A percentile compares a stretch with the other conserved stretches of the same genome.
Evolutionary conservation across 2,888 invertebrate species (phyloP).

Genomic region (Adelphocoris suturalis): DNA sequence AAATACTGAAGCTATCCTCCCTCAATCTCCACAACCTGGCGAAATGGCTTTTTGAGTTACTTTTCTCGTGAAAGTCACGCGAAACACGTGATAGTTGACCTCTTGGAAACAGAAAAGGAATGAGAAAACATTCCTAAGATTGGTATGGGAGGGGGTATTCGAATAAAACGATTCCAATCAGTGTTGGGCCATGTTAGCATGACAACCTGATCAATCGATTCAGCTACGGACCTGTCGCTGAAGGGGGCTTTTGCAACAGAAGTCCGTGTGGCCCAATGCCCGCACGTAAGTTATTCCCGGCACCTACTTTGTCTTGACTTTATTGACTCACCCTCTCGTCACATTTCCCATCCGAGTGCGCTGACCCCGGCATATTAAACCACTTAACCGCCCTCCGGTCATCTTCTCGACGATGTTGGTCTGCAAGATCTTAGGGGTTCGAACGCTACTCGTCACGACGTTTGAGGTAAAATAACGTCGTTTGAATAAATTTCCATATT

Average conservation of each 20-base stretch:
- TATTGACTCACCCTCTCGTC: neutral
- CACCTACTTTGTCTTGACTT: conserved; percentile 8
- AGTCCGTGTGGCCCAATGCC: neutral
- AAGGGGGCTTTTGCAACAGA: neutral
- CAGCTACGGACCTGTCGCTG: conserved; percentile 52
- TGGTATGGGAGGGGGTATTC: neutral
- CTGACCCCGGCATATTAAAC: conserved; percentile 10
- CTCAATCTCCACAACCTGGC: neutral
- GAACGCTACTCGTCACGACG: conserved; percentile 77
- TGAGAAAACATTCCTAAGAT: neutral
- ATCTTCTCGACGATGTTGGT: conserved; percentile 78
- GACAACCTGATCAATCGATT: conserved; percentile 69
- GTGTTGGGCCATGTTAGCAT: conserved; percentile 55
- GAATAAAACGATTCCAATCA: conserved; percentile 40
- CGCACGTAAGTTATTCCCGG: neutral
- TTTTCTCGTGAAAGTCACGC: neutral
- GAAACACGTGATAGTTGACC: neutral
- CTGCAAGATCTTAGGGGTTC: conserved; percentile 79
- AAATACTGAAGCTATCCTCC: neutral
- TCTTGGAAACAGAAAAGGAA: neutral
- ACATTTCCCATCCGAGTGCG: conserved; percentile 1
- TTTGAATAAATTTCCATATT: conserved; percentile 5
- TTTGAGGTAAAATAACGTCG: conserved; percentile 77
- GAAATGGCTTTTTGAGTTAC: neutral
- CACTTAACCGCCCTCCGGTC: neutral